phyloP scores from a whole-genome alignment of 2,888 invertebrate genomes.

The Octonoba sinensis region DNA sequence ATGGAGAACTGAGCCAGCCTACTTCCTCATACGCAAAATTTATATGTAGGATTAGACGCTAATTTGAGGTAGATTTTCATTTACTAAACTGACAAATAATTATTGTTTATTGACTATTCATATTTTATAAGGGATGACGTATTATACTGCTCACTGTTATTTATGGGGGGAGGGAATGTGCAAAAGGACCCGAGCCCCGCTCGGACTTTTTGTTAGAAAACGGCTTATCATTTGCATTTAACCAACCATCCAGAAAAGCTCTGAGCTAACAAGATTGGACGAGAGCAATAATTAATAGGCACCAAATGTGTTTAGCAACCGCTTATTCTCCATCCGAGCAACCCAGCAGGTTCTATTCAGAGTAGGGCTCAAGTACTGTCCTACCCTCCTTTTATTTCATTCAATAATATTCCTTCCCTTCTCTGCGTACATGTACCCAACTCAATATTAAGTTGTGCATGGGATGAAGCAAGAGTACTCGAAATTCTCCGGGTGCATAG shows the following conservation, averaged over 20 bases:
- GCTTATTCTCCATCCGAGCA: conserved; percentile 43
- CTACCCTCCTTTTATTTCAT: conserved; percentile 11
- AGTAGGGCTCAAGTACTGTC: conserved; percentile 25
- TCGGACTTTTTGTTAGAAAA: conserved; percentile 37
- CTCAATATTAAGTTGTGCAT: conserved; percentile 60
- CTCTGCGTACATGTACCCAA: conserved; percentile 27
- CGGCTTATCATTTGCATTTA: conserved; percentile 21
- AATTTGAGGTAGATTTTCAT: too few relatives aligned
- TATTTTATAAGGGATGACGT: too few relatives aligned
- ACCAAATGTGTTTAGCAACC: conserved; percentile 58
- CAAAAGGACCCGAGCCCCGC: too few relatives aligned
- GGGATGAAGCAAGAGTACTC: conserved; percentile 27
- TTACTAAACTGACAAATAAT: too few relatives aligned
- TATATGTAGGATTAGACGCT: too few relatives aligned
- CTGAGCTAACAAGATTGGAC: conserved; percentile 41
- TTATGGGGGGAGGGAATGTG: too few relatives aligned
- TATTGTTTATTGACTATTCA: too few relatives aligned
- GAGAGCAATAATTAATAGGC: conserved; percentile 53
- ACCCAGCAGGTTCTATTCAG: conserved; percentile 20
- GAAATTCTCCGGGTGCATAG: conserved; percentile 43
- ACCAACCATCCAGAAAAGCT: conserved; percentile 6
- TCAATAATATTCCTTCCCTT: conserved; percentile 9
- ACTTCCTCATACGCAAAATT: too few relatives aligned
- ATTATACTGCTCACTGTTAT: too few relatives aligned
- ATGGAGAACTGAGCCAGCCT: too few relatives aligned